Conservation (phyloP, 2,797 vertebrate genomes). For the Parauchenoglanis ngamensis region DNA sequence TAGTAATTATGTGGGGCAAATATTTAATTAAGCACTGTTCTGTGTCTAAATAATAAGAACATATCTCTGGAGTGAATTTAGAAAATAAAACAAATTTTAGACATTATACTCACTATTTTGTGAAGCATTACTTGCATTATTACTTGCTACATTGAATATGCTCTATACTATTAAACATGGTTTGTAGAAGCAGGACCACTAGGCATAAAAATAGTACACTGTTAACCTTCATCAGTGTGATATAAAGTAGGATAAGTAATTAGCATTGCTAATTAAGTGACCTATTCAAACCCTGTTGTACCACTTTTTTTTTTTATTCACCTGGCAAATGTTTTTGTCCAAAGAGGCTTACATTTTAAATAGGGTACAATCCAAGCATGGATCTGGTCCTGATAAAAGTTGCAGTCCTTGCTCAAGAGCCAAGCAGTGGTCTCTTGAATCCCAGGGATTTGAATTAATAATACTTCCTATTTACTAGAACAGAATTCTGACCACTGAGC, state of each 20-base stretch:
- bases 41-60: neutral
- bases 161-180: neutral
- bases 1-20: neutral
- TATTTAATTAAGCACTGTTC: neutral
- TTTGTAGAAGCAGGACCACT: neutral
- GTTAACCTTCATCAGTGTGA: neutral
- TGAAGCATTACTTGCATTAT: no score
- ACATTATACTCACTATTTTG: neutral
- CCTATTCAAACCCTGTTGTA: conserved; percentile 1
- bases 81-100: neutral
- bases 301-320: conserved; percentile 1
- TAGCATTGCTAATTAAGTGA: conserved; percentile 28
- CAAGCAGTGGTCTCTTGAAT: neutral
- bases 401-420: neutral
- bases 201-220: conserved; percentile 8
- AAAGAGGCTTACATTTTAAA: conserved; percentile 16
- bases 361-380: neutral
- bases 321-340: neutral
- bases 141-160: neutral
- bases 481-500: conserved; percentile 1
- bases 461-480: neutral
- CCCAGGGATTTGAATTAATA: neutral
- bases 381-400: neutral
- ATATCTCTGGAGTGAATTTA: neutral
- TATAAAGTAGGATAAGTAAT: conserved; percentile 12